Evolutionary conservation across 2,888 invertebrate genomes (phyloP).

Genomic region (Lochmaea capreae): DNA sequence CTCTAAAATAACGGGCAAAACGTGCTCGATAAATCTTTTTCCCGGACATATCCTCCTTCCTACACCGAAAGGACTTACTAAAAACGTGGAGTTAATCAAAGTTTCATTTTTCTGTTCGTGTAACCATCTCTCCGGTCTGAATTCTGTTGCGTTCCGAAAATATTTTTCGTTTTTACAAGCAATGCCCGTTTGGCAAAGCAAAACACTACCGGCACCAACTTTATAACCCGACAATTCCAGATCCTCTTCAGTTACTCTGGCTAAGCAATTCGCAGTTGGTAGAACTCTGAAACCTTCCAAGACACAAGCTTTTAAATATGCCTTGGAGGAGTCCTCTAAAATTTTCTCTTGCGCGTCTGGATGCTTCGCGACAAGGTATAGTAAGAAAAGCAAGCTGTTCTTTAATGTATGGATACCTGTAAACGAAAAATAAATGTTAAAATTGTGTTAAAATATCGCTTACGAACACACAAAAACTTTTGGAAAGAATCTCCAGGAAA

Average conservation of each 20-base stretch:
- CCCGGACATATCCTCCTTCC: conserved; percentile 88
- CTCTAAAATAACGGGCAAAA: conserved; percentile 78
- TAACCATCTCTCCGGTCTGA: conserved; percentile 84
- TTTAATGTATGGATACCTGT: conserved; percentile 86
- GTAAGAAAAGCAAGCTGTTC: conserved; percentile 82
- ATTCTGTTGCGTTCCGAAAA: conserved; percentile 78
- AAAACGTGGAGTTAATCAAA: conserved; percentile 69
- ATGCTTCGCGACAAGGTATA: conserved; percentile 79
- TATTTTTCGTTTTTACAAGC: conserved; percentile 82
- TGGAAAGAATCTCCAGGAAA: too few relatives aligned
- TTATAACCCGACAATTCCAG: conserved; percentile 77
- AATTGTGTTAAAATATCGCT: not conserved
- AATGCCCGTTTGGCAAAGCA: conserved; percentile 85
- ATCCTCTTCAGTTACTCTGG: conserved; percentile 80
- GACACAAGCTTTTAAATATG: conserved; percentile 82
- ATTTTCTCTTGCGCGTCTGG: conserved; percentile 76
- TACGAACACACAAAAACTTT: too few relatives aligned
- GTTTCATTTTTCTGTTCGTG: conserved; percentile 61
- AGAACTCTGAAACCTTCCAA: conserved; percentile 79
- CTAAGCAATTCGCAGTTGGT: conserved; percentile 84
- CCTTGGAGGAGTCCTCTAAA: conserved; percentile 67
- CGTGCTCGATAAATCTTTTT: conserved; percentile 84
- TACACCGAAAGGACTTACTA: conserved; percentile 84
- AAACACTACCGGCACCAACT: conserved; percentile 80
- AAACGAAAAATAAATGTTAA: conserved; percentile 22